Conservation (phyloP, 2,797 vertebrate species). For the Enteromius unitaeniatus region DNA sequence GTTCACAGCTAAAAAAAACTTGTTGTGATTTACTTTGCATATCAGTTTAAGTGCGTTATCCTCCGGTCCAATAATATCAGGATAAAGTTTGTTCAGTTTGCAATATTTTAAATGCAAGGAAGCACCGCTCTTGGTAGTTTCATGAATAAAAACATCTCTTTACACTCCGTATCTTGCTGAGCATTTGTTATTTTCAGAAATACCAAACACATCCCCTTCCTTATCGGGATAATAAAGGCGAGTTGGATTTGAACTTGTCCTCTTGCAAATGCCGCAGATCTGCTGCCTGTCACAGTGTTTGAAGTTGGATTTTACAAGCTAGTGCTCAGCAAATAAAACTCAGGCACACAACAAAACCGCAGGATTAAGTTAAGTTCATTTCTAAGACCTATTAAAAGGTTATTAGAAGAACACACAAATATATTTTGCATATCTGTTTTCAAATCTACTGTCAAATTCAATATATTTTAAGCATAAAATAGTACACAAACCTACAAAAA, state of each 20-base stretch:
- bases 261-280: constrained; percentile 24
- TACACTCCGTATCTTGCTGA: constrained; percentile 27
- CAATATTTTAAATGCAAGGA: constrained; percentile 21
- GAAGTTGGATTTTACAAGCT: constrained; percentile 34
- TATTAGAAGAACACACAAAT: neutral
- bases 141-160: constrained; percentile 23
- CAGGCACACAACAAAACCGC: too few relatives aligned
- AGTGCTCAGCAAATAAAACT: constrained; percentile 27
- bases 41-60: constrained; percentile 11
- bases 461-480: neutral
- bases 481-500: too few relatives aligned
- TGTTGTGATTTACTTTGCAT: constrained; percentile 30
- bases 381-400: neutral
- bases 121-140: neutral
- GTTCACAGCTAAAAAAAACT: neutral
- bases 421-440: neutral
- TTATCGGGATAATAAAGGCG: constrained; percentile 21
- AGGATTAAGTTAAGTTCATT: neutral
- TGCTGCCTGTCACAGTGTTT: constrained; percentile 35
- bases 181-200: constrained; percentile 39
- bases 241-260: constrained; percentile 15
- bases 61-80: constrained; percentile 1
- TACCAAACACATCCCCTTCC: constrained; percentile 22
- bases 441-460: neutral
- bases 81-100: constrained; percentile 5